Evolutionary conservation across 2,888 invertebrate species (phyloP), one percentile per base, ranked within the genome.

Genomic region (Agonopterix heracliana): DNA sequence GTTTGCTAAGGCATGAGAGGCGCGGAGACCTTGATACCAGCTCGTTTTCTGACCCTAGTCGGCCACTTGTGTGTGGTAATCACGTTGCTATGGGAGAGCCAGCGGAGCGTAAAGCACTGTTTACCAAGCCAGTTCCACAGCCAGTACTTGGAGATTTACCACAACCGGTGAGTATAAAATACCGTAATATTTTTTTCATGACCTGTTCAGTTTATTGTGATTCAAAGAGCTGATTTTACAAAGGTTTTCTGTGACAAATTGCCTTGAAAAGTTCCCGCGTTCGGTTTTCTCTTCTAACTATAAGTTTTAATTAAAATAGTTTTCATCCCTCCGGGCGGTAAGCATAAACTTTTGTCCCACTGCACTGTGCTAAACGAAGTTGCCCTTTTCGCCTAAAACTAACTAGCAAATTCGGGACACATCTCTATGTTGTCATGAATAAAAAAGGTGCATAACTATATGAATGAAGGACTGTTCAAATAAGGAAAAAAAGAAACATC

Each of bases 1-100:
- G 38, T 9, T 38, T 49, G 51, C 52, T 60, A 58, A 71, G 84
- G 78, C 54, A 88, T 88, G 88, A 79, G 81, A 81, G 81, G 81
- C 54, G 79, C 80, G 41, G 78, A 71, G 73, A 89, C 68, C 43
- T 67, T 92, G 51, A 90, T 92, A 57, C 93, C 94, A 56, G 91
- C 93, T 49, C 89, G 93, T 60, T 95, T 94, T 79, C 78, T 94
- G 56, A 90, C 92, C 53, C 85, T 94, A 46, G 81, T 92, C 53
- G 92, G 93, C 47, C 94, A 95, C 78, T 85, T 94, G 48, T 90
- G 92, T 52, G 90, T 94, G 58, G 85, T 91, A 46, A 88, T 92
- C 51, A 90, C 92, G 52, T 83, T 94, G 60, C 78, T 94, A 89
- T 93, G 93, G 92, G 90, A 89, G 87, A 89, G 81, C 78, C 80